These are phyloP conservation scores for Paramormyrops hopkinsi DNA, from an alignment of 2,797 vertebrate genomes.

Conservation along the genomic window DNA sequence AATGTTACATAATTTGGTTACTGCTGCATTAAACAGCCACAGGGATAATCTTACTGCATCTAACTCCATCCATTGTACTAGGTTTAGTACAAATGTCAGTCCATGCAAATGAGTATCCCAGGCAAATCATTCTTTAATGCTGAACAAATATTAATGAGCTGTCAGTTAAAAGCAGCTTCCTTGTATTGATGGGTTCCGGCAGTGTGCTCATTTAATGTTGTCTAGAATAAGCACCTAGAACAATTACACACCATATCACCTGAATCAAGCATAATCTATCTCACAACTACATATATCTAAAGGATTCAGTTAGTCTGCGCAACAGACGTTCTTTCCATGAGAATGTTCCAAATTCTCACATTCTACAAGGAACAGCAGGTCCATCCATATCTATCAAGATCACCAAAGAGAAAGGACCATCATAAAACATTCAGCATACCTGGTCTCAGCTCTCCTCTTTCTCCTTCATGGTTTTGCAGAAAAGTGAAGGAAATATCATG, in stretches of 20 bases:
- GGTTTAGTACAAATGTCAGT: neutral
- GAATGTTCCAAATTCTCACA: neutral
- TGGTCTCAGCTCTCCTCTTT: slow-evolving; percentile 54
- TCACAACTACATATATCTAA: neutral
- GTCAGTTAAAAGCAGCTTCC: neutral
- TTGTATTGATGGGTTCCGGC: neutral
- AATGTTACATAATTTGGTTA: slow-evolving; percentile 30
- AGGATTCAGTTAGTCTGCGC: neutral
- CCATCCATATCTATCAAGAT: neutral
- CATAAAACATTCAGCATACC: slow-evolving; percentile 46
- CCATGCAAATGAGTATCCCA: neutral
- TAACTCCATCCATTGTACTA: slow-evolving; percentile 22
- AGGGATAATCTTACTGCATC: slow-evolving; percentile 37
- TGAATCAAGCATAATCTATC: neutral
- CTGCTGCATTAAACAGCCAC: slow-evolving; percentile 24
- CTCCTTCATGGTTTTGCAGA: slow-evolving; percentile 43
- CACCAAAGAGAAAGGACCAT: neutral
- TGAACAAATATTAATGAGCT: neutral
- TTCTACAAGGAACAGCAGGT: neutral
- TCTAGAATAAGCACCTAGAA: too few relatives aligned
- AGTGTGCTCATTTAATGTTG: neutral
- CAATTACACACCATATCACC: neutral
- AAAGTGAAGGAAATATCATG: slow-evolving; percentile 27
- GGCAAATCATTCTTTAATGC: neutral
- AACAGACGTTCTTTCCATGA: neutral